Evolutionary conservation across 1,140 invertebrate species (phyloP).

Genomic region (Caenorhabditis inopinata): DNA sequence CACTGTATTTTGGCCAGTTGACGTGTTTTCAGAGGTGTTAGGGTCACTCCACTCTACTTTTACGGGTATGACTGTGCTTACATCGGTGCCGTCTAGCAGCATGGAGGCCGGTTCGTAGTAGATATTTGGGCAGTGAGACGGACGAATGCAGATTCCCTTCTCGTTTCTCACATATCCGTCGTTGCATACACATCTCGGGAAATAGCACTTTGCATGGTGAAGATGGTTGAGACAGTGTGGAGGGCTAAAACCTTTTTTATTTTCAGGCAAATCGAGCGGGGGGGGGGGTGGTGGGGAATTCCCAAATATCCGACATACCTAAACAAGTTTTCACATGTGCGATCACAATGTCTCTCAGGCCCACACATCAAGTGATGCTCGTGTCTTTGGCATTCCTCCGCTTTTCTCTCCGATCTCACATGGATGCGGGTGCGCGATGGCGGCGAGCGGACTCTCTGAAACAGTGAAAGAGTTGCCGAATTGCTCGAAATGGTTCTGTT

Average conservation of each 20-base stretch:
- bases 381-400: conserved; percentile 20
- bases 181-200: conserved; percentile 36
- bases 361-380: conserved; percentile 38
- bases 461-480: background rate
- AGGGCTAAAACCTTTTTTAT: conserved; percentile 36
- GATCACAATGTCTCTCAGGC: conserved; percentile 38
- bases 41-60: no score
- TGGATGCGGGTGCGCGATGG: background rate
- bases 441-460: background rate
- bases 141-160: conserved; percentile 28
- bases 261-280: no score
- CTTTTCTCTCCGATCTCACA: background rate
- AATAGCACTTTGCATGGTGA: conserved; percentile 25
- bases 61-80: background rate
- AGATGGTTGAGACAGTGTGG: conserved; percentile 18
- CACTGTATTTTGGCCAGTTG: conserved; percentile 16
- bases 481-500: no score
- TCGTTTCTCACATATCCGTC: conserved; percentile 32
- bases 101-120: conserved; percentile 18
- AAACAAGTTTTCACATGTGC: conserved; percentile 36
- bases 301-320: background rate
- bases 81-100: background rate
- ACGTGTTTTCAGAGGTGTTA: no score
- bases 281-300: background rate
- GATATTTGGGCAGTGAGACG: conserved; percentile 22